phyloP scores from a whole-genome alignment of 1,140 invertebrate species.

The Procambarus clarkii region DNA sequence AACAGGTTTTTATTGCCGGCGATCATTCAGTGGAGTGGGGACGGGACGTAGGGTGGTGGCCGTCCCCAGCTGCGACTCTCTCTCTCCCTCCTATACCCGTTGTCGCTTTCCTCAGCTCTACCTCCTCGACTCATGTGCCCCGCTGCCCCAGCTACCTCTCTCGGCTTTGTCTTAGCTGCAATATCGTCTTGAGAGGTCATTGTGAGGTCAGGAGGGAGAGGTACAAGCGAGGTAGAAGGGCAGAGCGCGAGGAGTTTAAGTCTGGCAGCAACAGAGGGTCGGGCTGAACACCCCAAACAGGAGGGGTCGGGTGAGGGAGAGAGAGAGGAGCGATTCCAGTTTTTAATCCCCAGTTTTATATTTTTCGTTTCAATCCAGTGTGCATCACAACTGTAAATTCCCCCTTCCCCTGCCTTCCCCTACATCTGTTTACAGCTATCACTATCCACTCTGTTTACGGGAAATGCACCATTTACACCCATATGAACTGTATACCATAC shows the following conservation, averaged over 20 bases:
- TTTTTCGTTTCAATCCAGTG: constrained; percentile 59
- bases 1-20: constrained; percentile 70
- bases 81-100: constrained; percentile 34
- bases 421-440: constrained; percentile 23
- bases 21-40: constrained; percentile 69
- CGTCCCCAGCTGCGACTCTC: constrained; percentile 47
- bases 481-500: background rate
- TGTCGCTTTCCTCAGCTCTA: constrained; percentile 24
- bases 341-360: constrained; percentile 65
- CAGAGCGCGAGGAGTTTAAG: constrained; percentile 10
- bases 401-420: background rate
- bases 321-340: constrained; percentile 54
- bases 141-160: background rate
- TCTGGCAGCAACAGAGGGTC: constrained; percentile 59
- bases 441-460: background rate
- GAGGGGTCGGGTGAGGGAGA: constrained; percentile 39
- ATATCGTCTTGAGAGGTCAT: constrained; percentile 14
- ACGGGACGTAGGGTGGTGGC: constrained; percentile 57
- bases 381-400: constrained; percentile 59
- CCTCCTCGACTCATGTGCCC: background rate
- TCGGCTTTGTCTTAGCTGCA: background rate
- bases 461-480: background rate
- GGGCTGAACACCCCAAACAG: constrained; percentile 48
- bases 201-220: background rate
- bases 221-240: background rate